Base-by-base conservation (phyloP, 2,797 vertebrate species). In the Dermochelys coriacea region DNA sequence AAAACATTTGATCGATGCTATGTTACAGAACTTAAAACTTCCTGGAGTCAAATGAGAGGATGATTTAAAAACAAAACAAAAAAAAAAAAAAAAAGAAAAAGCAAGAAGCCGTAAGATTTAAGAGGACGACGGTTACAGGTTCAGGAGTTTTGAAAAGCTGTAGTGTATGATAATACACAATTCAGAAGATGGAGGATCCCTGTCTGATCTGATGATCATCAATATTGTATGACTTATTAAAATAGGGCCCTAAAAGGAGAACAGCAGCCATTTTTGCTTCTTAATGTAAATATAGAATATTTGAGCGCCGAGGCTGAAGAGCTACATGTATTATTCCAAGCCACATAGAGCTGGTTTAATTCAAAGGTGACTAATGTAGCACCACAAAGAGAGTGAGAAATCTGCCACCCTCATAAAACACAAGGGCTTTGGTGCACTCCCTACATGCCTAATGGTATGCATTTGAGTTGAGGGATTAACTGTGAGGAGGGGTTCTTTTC, bases 101-200 rank as follows among this genome's bases (percentile, higher is more conserved):
- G 41, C 41, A 51, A n/a, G 2, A 57, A 91, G 27, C 57, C 57
- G 2, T 23, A 1, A 3, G 47, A 87, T 5, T 84, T 41, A 84
- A 55, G 91, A 1, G 0, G 2, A 25, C 27, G 37, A 16, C 3
- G 25, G 89, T 9, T 77, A 74, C 86, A 82, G 50, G 12, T 0
- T 0, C 2, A 55, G 14, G 15, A 19, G 6, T 15, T 59, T 29
- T 0, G 5, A 41, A 52, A 47, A 75, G n/a, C 34, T 85, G 80
- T 23, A 31, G 37, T 52, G 2, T 12, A 64, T 15, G 45, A 15
- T 31, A 4, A 12, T 6, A 77, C 21, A 12, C 45, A 52, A 23
- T 37, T 15, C 0, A 23, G 37, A 45, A 45, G 37, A 45, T 7
- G 6, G 37, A 74, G 6, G 41, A 74, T 45, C 41, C 21, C 37